Percentiles rank a stretch among this genome's conserved stretches.
Evolutionary conservation across 1,140 invertebrate species (phyloP).

Genomic region (Cydia pomonella): DNA sequence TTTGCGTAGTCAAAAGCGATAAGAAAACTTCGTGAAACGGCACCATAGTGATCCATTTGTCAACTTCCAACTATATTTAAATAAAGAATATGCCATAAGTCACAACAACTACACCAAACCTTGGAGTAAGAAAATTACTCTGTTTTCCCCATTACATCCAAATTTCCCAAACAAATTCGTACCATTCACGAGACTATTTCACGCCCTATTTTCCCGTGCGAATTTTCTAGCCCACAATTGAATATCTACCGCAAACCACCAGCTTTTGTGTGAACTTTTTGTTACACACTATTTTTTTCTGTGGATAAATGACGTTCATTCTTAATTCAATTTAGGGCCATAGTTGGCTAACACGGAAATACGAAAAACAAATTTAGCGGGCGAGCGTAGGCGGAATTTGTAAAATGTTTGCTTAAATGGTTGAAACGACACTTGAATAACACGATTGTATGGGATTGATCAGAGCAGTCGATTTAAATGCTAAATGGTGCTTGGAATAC

Average conservation of each 20-base stretch:
- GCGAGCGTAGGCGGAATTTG: constrained; percentile 18
- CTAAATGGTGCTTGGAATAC: background rate
- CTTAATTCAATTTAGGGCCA: constrained; percentile 52
- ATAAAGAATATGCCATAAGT: too few relatives aligned
- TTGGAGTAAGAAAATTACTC: background rate
- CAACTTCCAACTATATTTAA: too few relatives aligned
- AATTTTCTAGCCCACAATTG: constrained; percentile 66
- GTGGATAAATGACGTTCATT: constrained; percentile 55
- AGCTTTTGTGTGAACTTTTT: constrained; percentile 61
- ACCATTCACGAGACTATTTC: constrained; percentile 68
- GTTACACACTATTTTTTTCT: constrained; percentile 57
- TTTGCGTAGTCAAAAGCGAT: too few relatives aligned
- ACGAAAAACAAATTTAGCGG: constrained; percentile 31
- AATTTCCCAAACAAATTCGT: constrained; percentile 72
- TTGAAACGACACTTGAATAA: constrained; percentile 8
- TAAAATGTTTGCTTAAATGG: constrained; percentile 22
- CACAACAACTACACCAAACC: too few relatives aligned
- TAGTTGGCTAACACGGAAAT: constrained; percentile 35
- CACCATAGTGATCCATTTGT: too few relatives aligned
- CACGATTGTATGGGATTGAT: background rate
- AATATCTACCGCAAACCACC: constrained; percentile 60
- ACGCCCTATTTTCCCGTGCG: constrained; percentile 70
- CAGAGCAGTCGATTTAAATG: background rate
- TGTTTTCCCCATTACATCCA: constrained; percentile 53
- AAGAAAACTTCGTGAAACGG: too few relatives aligned